These are phyloP conservation scores for Drosophila mauritiana DNA, from an alignment of 1,140 invertebrate species.

Conservation along the genomic window DNA sequence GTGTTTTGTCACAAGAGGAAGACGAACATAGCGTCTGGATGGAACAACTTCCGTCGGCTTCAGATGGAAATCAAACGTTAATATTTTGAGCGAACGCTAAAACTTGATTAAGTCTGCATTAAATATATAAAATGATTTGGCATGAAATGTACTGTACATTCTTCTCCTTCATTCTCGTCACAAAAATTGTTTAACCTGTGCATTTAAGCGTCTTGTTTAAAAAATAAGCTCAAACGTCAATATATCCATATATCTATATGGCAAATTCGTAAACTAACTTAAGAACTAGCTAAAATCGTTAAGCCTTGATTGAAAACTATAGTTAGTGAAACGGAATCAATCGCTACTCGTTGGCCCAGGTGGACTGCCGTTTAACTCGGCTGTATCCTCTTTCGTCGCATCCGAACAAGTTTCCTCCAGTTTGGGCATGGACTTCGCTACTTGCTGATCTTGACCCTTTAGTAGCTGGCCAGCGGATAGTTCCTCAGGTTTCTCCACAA, in stretches of 20 bases:
- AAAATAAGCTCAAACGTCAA: constrained; percentile 41
- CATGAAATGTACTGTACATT: background rate
- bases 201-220: constrained; percentile 57
- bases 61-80: no score
- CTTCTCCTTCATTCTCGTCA: background rate
- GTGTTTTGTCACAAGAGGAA: constrained; percentile 4
- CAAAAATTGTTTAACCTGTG: constrained; percentile 19
- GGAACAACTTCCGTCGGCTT: background rate
- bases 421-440: constrained; percentile 8
- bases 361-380: constrained; percentile 3
- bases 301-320: constrained; percentile 45
- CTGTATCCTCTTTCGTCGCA: background rate
- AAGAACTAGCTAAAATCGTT: constrained; percentile 74
- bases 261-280: constrained; percentile 59
- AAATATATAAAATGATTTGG: background rate
- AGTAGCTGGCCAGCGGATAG: constrained; percentile 51
- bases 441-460: constrained; percentile 5
- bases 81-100: no score
- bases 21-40: background rate
- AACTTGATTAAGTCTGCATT: no score
- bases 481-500: constrained; percentile 65
- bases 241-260: constrained; percentile 59
- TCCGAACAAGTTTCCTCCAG: background rate
- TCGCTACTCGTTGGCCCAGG: constrained; percentile 6
- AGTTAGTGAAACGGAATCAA: constrained; percentile 10